Conservation (phyloP, 2,888 invertebrate species). For the Platycheirus rosarum region DNA sequence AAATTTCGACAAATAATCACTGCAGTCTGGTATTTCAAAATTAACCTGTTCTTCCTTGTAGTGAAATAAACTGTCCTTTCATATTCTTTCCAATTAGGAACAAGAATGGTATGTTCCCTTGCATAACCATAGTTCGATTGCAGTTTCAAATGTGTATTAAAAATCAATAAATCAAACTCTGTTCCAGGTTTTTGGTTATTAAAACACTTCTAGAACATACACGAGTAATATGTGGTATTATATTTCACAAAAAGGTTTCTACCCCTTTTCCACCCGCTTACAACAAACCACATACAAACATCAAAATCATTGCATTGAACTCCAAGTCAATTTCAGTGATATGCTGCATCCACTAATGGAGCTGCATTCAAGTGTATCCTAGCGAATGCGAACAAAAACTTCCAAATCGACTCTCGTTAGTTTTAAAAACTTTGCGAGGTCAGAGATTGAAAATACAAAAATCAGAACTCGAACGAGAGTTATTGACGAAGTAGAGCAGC, state of each 20-base stretch:
- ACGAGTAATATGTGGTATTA: not conserved
- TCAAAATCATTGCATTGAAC: slow-evolving; percentile 45
- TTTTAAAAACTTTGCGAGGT: slow-evolving; percentile 45
- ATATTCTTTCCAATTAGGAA: not conserved
- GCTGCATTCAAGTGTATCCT: not conserved
- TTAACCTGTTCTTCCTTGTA: too few species aligned
- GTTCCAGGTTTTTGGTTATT: not conserved
- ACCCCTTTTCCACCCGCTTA: too few species aligned
- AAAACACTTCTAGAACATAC: not conserved
- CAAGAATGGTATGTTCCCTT: too few species aligned
- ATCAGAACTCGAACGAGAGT: slow-evolving; percentile 17
- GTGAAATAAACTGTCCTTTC: too few species aligned
- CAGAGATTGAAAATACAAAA: slow-evolving; percentile 45
- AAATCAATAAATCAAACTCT: slow-evolving; percentile 56
- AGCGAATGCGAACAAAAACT: slow-evolving; percentile 5
- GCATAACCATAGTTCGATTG: too few species aligned
- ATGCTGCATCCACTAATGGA: not conserved
- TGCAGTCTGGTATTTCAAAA: too few species aligned
- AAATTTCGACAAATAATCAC: too few species aligned
- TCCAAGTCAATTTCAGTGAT: slow-evolving; percentile 22
- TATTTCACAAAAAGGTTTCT: not conserved
- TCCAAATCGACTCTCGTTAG: slow-evolving; percentile 50
- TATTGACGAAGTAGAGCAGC: slow-evolving; percentile 35
- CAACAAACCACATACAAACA: not conserved
- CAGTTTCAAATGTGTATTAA: slow-evolving; percentile 22